Evolutionary conservation across 2,888 invertebrate species (phyloP).

Genomic region (Dichetophora obliterata): DNA sequence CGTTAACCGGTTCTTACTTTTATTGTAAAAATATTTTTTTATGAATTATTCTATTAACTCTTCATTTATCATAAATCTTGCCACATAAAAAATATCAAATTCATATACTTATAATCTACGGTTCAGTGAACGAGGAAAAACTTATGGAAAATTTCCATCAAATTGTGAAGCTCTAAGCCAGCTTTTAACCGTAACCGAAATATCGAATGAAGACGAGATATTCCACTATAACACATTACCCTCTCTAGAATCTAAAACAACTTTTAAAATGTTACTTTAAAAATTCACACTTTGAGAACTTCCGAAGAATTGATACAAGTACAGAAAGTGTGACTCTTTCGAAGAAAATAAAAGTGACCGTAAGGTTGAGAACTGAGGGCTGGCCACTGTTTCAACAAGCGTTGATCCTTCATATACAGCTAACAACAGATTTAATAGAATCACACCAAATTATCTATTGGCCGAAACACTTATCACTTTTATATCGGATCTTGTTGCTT

Average conservation of each 20-base stretch:
- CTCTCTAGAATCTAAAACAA: slow-evolving; percentile 20
- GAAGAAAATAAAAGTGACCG: background rate
- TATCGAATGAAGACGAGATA: background rate
- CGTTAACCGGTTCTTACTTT: too few relatives aligned
- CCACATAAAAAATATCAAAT: too few relatives aligned
- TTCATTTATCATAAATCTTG: too few relatives aligned
- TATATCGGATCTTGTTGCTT: background rate
- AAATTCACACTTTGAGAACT: slow-evolving; percentile 28
- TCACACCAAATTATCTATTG: background rate
- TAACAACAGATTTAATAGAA: background rate
- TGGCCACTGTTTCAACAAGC: background rate
- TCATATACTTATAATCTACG: too few relatives aligned
- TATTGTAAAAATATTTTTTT: too few relatives aligned
- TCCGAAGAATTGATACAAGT: slow-evolving; percentile 33
- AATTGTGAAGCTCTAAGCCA: too few relatives aligned
- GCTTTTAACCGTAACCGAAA: background rate
- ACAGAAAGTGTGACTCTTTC: slow-evolving; percentile 10
- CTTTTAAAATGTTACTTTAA: background rate
- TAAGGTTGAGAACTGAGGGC: background rate
- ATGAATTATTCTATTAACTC: too few relatives aligned
- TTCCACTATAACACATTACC: background rate
- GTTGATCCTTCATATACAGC: background rate
- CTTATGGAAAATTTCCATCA: too few relatives aligned
- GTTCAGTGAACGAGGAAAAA: too few relatives aligned
- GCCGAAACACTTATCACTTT: slow-evolving; percentile 18